These are phyloP conservation scores for Acromyrmex charruanus DNA, from an alignment of 1,140 invertebrate species.

Conservation along the genomic window DNA sequence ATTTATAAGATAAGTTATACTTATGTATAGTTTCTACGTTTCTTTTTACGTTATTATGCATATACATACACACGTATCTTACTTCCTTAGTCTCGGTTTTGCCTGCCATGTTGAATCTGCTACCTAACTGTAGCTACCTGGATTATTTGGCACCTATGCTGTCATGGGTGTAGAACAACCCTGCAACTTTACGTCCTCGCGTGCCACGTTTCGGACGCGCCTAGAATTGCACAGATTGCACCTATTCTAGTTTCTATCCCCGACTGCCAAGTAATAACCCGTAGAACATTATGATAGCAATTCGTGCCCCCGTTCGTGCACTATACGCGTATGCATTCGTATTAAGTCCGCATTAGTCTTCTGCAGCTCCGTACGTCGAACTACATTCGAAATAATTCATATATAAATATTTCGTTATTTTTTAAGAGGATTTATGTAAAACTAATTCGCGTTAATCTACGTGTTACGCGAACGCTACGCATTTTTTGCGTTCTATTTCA, in stretches of 20 bases:
- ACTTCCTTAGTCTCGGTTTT: slow-evolving; percentile 31
- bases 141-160: slow-evolving; percentile 41
- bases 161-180: slow-evolving; percentile 30
- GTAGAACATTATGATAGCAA: slow-evolving; percentile 56
- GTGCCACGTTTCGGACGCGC: slow-evolving; percentile 25
- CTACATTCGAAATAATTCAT: not conserved
- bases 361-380: slow-evolving; percentile 11
- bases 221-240: slow-evolving; percentile 58
- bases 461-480: not conserved
- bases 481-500: not conserved
- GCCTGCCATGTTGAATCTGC: slow-evolving; percentile 38
- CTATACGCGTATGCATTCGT: slow-evolving; percentile 2
- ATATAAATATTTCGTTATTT: slow-evolving; percentile 5
- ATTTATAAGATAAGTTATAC: not conserved
- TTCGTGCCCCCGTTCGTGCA: slow-evolving; percentile 11
- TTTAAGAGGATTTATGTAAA: not conserved
- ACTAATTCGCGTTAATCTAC: not conserved
- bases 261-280: slow-evolving; percentile 55
- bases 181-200: slow-evolving; percentile 39
- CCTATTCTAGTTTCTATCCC: slow-evolving; percentile 51
- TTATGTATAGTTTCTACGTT: not conserved
- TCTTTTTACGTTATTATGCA: slow-evolving; percentile 1
- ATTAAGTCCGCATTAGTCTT: slow-evolving; percentile 31
- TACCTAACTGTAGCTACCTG: slow-evolving; percentile 34
- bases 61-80: slow-evolving; percentile 15